Evolutionary conservation across 1,140 invertebrate species (phyloP).

Genomic region (Zaprionus davidi): DNA sequence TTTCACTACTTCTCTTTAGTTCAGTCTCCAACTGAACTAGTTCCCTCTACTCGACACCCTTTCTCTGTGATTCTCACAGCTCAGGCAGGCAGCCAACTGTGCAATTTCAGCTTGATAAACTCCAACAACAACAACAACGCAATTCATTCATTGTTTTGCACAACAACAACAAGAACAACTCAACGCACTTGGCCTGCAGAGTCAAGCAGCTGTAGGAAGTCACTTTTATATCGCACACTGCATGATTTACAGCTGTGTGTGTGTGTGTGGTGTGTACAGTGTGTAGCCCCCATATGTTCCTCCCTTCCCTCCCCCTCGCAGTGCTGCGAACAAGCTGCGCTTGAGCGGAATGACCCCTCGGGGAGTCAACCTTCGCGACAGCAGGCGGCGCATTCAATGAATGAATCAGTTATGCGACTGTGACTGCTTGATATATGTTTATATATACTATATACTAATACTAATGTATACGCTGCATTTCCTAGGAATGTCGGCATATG

Average conservation of each 20-base stretch:
- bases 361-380: slow-evolving; percentile 38
- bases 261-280: slow-evolving; percentile 13
- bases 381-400: slow-evolving; percentile 5
- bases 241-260: slow-evolving; percentile 29
- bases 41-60: background rate
- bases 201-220: slow-evolving; percentile 71
- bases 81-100: slow-evolving; percentile 64
- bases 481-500: slow-evolving; percentile 4
- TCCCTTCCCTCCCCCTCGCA: slow-evolving; percentile 37
- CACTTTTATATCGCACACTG: slow-evolving; percentile 33
- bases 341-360: slow-evolving; percentile 47
- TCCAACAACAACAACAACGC: slow-evolving; percentile 41
- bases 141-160: slow-evolving; percentile 66
- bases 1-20: too few species aligned
- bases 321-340: slow-evolving; percentile 56
- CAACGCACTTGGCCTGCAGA: slow-evolving; percentile 57
- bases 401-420: slow-evolving; percentile 11
- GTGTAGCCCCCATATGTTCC: slow-evolving; percentile 37
- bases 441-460: background rate
- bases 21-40: background rate
- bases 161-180: slow-evolving; percentile 36
- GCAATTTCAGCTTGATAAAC: slow-evolving; percentile 62
- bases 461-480: background rate
- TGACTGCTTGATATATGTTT: background rate
- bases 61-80: slow-evolving; percentile 36